Evolutionary conservation across 2,888 invertebrate species (phyloP).

Genomic region (Aleiodes alternator): DNA sequence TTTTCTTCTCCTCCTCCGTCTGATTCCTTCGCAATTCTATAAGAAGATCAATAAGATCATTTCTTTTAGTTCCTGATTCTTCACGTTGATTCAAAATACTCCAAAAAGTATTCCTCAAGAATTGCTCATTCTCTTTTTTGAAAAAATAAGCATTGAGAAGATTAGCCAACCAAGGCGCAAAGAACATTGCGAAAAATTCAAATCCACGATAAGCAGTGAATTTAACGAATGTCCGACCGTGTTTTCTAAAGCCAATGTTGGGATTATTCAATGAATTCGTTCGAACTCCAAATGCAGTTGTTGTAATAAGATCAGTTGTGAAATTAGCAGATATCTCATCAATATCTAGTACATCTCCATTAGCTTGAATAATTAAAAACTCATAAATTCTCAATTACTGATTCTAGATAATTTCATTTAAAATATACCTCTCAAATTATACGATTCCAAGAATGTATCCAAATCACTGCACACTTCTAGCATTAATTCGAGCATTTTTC

Average conservation of each 20-base stretch:
- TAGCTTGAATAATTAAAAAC: conserved; percentile 47
- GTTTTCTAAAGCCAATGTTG: conserved; percentile 74
- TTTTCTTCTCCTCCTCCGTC: conserved; percentile 46
- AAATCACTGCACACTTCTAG: conserved; percentile 60
- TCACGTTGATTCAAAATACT: conserved; percentile 74
- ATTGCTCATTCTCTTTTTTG: conserved; percentile 66
- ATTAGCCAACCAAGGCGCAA: conserved; percentile 73
- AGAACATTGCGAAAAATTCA: conserved; percentile 73
- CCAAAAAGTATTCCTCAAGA: conserved; percentile 73
- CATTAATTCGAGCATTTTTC: conserved; percentile 67
- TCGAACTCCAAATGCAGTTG: conserved; percentile 76
- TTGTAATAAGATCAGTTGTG: conserved; percentile 75
- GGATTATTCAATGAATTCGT: conserved; percentile 75
- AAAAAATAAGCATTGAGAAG: conserved; percentile 72
- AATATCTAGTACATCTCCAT: conserved; percentile 60
- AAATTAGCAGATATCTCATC: conserved; percentile 67
- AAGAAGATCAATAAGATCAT: conserved; percentile 76
- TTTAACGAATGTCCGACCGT: conserved; percentile 73
- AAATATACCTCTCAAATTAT: conserved; percentile 57
- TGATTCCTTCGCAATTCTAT: conserved; percentile 71
- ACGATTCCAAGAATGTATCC: conserved; percentile 53
- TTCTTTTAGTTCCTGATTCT: conserved; percentile 70
- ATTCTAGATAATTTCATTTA: not conserved
- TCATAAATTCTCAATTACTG: not conserved
- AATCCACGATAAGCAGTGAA: conserved; percentile 68